phyloP scores from a whole-genome alignment of 2,797 vertebrate genomes.

The Echiichthys vipera region DNA sequence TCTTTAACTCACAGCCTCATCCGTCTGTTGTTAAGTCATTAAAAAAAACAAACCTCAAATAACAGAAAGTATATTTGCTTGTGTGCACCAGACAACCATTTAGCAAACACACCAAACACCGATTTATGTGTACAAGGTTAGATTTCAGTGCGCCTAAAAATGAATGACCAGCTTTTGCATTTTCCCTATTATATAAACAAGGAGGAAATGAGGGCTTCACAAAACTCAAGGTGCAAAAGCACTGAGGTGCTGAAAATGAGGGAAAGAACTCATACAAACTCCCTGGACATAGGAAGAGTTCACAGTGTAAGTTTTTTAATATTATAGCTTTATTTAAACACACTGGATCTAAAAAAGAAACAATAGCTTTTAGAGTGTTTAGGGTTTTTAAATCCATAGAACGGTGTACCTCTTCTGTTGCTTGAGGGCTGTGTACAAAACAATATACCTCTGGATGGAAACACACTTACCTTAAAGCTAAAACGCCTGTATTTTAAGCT shows the following conservation, averaged over 20 bases:
- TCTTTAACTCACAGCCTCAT: not conserved
- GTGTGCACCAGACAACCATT: slow-evolving; percentile 21
- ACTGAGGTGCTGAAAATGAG: not conserved
- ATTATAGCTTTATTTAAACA: not conserved
- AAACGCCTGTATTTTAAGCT: not conserved
- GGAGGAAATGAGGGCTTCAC: not conserved
- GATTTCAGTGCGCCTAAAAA: not conserved
- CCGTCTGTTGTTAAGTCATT: slow-evolving; percentile 54
- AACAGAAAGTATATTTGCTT: slow-evolving; percentile 35
- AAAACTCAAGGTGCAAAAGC: not conserved
- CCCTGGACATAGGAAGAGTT: not conserved
- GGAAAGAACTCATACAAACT: not conserved
- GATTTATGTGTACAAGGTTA: not conserved
- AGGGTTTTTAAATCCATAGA: not conserved
- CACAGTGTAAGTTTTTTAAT: not conserved
- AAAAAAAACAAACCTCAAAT: slow-evolving; percentile 41
- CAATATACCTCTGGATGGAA: not conserved
- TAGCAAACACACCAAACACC: slow-evolving; percentile 31
- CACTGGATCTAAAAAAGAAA: not conserved
- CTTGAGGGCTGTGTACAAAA: not conserved
- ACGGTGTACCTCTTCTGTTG: not conserved
- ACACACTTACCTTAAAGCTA: not conserved
- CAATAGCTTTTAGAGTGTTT: not conserved
- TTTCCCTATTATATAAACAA: not conserved
- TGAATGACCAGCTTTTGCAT: not conserved